phyloP scores from a whole-genome alignment of 1,140 invertebrate species.

The Andrena cerasifolii region DNA sequence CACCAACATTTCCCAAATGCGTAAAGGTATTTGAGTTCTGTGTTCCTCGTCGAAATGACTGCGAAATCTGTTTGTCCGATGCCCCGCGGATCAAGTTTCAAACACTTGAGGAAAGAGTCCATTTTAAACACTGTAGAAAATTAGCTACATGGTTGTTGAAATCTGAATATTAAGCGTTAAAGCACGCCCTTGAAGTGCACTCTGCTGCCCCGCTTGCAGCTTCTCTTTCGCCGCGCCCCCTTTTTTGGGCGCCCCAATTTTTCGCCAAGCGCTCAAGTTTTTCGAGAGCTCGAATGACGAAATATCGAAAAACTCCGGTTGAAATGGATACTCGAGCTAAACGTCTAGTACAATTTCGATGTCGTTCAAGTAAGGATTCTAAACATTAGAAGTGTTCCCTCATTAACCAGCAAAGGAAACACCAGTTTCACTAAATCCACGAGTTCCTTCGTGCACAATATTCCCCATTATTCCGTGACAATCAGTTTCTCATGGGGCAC shows the following conservation, averaged over 20 bases:
- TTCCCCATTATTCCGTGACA: not conserved
- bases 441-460: too few relatives aligned
- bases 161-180: not conserved
- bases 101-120: too few relatives aligned
- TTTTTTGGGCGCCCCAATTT: slow-evolving; percentile 9
- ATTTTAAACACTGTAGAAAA: not conserved
- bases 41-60: too few relatives aligned
- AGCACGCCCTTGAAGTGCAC: too few relatives aligned
- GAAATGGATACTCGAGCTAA: not conserved
- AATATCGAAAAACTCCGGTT: slow-evolving; percentile 1
- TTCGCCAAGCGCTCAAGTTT: not conserved
- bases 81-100: too few relatives aligned
- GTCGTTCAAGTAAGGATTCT: too few relatives aligned
- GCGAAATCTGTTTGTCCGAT: too few relatives aligned
- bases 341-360: not conserved
- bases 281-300: slow-evolving; percentile 6
- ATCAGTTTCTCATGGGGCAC: not conserved
- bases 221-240: not conserved
- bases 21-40: too few relatives aligned
- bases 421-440: too few relatives aligned
- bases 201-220: not conserved
- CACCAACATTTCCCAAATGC: too few relatives aligned
- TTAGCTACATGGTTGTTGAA: not conserved
- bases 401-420: too few relatives aligned
- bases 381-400: too few relatives aligned